Percentiles rank a stretch among this genome's conserved stretches.
Conservation (phyloP, 2,113 vertebrate species). For the Elachura formosa region DNA sequence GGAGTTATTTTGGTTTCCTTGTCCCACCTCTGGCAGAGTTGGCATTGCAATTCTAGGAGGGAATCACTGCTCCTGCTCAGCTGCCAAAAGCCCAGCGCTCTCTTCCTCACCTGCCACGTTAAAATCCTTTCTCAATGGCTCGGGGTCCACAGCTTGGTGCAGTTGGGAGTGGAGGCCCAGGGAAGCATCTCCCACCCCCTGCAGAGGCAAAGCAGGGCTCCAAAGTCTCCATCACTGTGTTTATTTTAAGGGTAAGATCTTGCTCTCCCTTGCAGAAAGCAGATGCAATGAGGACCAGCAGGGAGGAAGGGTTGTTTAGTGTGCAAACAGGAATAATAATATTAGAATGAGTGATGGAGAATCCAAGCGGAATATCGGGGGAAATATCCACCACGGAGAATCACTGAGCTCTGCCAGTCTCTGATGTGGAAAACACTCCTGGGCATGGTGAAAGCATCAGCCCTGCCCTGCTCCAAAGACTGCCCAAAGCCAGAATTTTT, state of each 20-base stretch:
- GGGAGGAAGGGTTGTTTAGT: background rate
- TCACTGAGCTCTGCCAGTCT: background rate
- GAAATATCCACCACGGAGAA: background rate
- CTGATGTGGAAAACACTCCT: background rate
- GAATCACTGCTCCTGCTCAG: background rate
- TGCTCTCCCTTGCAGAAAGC: background rate
- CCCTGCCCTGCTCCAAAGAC: background rate
- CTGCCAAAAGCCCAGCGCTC: background rate
- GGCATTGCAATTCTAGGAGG: background rate
- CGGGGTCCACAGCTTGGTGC: accelerated
- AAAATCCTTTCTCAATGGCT: background rate
- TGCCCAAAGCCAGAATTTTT: background rate
- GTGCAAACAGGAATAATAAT: background rate
- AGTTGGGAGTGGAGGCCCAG: background rate
- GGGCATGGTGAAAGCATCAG: accelerated
- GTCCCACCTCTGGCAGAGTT: background rate
- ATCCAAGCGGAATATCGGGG: background rate
- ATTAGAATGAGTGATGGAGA: background rate
- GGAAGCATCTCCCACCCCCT: background rate
- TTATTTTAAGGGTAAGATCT: background rate
- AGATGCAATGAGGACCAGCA: constrained; percentile 38
- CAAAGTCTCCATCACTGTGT: background rate
- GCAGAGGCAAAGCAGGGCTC: background rate
- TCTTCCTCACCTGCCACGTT: accelerated
- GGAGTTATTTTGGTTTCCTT: background rate